phyloP scores from a whole-genome alignment of 2,797 vertebrate species.

The Typhlichthys subterraneus region DNA sequence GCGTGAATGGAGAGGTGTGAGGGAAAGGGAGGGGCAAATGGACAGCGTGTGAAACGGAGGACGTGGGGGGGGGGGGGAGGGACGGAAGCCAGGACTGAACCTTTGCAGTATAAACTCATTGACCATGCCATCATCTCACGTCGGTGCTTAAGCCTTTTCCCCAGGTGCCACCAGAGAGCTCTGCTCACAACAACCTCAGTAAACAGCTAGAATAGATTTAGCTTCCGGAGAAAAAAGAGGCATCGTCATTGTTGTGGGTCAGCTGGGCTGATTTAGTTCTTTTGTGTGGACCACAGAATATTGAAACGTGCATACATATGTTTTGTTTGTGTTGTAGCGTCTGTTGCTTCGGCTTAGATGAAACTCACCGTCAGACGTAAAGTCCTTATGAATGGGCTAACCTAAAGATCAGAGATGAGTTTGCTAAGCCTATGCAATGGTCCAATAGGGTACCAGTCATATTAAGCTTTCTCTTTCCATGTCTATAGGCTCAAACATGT shows the following conservation, averaged over 20 bases:
- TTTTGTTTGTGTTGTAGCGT: constrained; percentile 47
- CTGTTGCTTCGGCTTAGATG: constrained; percentile 31
- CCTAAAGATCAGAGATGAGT: constrained; percentile 35
- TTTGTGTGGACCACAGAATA: constrained; percentile 53
- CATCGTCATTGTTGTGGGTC: constrained; percentile 61
- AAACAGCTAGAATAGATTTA: constrained; percentile 39
- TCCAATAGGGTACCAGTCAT: constrained; percentile 65
- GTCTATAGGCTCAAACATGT: constrained; percentile 27
- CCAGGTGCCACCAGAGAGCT: constrained; percentile 50
- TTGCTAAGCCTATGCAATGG: constrained; percentile 35
- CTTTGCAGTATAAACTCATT: constrained; percentile 36
- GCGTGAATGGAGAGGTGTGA: neutral
- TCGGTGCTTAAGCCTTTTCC: constrained; percentile 64
- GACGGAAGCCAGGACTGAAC: constrained; percentile 11
- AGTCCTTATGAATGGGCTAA: constrained; percentile 19
- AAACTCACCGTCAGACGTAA: constrained; percentile 22
- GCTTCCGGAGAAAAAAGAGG: constrained; percentile 34
- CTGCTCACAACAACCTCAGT: constrained; percentile 56
- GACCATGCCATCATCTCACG: constrained; percentile 45
- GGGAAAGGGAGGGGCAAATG: neutral
- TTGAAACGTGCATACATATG: constrained; percentile 63
- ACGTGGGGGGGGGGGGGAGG: neutral
- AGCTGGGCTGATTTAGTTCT: constrained; percentile 78
- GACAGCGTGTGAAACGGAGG: too few species aligned
- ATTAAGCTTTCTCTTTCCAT: constrained; percentile 64